Evolutionary conservation across 2,113 vertebrate genomes (phyloP), one percentile per base, ranked within the genome.

Genomic region (Podilymbus podiceps): DNA sequence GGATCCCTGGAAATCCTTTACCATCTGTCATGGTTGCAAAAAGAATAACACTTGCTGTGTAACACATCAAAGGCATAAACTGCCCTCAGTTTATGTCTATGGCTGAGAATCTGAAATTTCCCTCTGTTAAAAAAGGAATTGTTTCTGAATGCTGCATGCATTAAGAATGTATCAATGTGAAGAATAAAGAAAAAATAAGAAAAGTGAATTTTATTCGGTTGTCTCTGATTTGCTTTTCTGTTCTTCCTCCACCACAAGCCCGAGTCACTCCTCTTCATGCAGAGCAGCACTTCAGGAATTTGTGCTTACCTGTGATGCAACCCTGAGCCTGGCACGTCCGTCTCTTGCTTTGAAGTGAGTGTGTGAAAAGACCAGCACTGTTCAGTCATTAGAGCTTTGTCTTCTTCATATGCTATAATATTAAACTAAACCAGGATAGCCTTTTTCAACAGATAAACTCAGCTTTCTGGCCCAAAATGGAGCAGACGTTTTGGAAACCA

Each of bases 1-100:
- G 59, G 64, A 90, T 96, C 92, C 60, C 71, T 67, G 68, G 62
- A 95, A 95, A 92, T 94, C 64, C 86, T 94, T 78, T 67, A 56
- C 64, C 88, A 88, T 91, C 78, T 90, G 82, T 86, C 79, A 74
- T 24, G 27, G 73, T 92, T 84, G 68, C 80, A 86, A 66, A 90
- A 83, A 69, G 55, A 33, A 23, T 40, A 73, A 59, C 0, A 2
- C 40, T 93, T 90, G 13, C 52, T 90, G 64, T 50, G 18, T 20
- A 27, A 50, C 30, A 35, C 33, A 9, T 55, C 25, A 66, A 42
- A 94, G 71, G 50, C 55, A 62, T 58, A 90, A 52, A 62, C 50
- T 66, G 8, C 63, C 38, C 44, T 86, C 24, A 10, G 30, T 83
- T 63, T 85, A 24, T 66, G 52, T 24, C 52, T 86, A 27, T 3